These are phyloP conservation scores for Euclidia mi DNA, from an alignment of 2,888 invertebrate species.

Conservation along the genomic window DNA sequence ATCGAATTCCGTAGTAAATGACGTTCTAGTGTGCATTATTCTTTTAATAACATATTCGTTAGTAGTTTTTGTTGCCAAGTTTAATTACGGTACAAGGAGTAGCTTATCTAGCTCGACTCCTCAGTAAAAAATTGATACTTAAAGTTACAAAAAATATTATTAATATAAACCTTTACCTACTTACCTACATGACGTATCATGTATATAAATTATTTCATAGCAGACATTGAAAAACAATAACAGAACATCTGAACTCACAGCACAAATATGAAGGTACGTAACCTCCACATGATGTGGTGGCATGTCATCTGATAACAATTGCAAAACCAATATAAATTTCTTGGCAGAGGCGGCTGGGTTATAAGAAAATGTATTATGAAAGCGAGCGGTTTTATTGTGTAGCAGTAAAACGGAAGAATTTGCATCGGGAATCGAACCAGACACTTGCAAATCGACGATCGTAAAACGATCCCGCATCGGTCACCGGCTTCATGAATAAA, in stretches of 20 bases:
- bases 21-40: slow-evolving; percentile 64
- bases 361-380: slow-evolving; percentile 79
- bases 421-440: slow-evolving; percentile 81
- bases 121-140: background rate
- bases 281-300: slow-evolving; percentile 51
- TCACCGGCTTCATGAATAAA: slow-evolving; percentile 82
- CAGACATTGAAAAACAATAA: slow-evolving; percentile 1
- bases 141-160: no score
- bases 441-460: slow-evolving; percentile 82
- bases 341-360: slow-evolving; percentile 63
- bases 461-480: slow-evolving; percentile 80
- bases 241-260: slow-evolving; percentile 15
- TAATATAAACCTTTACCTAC: no score
- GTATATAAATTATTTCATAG: background rate
- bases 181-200: no score
- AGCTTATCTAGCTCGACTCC: no score
- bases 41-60: slow-evolving; percentile 62
- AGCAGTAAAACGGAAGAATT: slow-evolving; percentile 79
- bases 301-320: slow-evolving; percentile 71
- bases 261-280: slow-evolving; percentile 24
- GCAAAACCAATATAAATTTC: slow-evolving; percentile 67
- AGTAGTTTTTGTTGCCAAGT: slow-evolving; percentile 14
- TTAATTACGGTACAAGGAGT: no score
- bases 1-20: no score
- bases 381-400: slow-evolving; percentile 76